Conservation (phyloP, 2,797 vertebrate species). For the Natrix natrix region DNA sequence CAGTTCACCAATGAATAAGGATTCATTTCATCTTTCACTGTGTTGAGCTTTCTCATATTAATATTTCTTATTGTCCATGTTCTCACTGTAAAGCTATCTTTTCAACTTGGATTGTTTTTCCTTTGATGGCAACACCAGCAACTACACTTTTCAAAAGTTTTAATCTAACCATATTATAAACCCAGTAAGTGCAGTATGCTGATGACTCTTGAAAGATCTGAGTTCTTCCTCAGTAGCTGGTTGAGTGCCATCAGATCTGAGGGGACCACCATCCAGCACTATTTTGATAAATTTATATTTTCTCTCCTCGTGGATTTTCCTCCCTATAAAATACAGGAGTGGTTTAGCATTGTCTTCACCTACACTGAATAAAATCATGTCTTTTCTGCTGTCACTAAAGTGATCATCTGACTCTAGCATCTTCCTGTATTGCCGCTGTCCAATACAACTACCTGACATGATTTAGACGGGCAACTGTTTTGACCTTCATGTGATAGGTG, state of each 20-base stretch:
- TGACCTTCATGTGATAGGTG: not conserved
- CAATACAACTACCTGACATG: not conserved
- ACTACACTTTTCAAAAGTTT: not conserved
- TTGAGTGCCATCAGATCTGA: not conserved
- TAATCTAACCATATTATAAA: not conserved
- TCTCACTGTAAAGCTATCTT: not conserved
- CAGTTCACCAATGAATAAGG: not conserved
- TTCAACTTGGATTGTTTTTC: not conserved
- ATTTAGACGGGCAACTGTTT: not conserved
- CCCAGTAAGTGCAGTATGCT: not conserved
- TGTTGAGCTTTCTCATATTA: not conserved
- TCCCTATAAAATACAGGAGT: not conserved
- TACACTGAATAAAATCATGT: not conserved
- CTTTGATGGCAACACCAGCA: not conserved
- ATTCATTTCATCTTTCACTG: not conserved
- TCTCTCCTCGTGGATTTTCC: not conserved
- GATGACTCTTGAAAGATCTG: not conserved
- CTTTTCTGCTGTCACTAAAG: not conserved
- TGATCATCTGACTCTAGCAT: not conserved
- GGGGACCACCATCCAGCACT: not conserved
- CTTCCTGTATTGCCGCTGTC: not conserved
- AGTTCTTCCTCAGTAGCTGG: not conserved
- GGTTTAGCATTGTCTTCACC: not conserved
- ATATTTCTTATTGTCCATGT: not conserved
- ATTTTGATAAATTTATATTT: not conserved